These are phyloP conservation scores for Acanthaster planci DNA, from an alignment of 35 echinoderm and acorn worm species.

Conservation along the genomic window DNA sequence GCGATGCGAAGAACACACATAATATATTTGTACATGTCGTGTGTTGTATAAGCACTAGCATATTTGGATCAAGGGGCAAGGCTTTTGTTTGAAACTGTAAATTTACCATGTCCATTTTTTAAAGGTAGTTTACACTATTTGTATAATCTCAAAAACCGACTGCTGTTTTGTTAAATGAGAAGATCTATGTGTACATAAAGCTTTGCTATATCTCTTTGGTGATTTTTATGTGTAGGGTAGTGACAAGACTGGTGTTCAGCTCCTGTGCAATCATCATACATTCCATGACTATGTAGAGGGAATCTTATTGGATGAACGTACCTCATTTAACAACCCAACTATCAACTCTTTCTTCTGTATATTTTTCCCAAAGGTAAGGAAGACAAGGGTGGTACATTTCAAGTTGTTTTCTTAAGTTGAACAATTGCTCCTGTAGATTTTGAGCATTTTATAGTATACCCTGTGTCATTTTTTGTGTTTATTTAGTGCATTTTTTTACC, in stretches of 20 bases:
- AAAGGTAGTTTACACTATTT: too few relatives aligned
- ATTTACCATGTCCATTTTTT: too few relatives aligned
- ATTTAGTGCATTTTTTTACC: too few relatives aligned
- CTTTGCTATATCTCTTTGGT: neutral
- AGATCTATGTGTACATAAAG: too few relatives aligned
- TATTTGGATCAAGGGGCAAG: too few relatives aligned
- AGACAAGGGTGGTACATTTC: too few relatives aligned
- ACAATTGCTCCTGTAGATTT: neutral
- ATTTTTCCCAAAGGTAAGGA: conserved; percentile 82
- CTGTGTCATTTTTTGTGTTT: neutral
- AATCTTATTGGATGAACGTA: conserved; percentile 71
- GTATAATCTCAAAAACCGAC: too few relatives aligned
- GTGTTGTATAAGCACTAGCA: too few relatives aligned
- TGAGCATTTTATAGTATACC: neutral
- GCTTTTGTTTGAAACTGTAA: too few relatives aligned
- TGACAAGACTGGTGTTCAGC: conserved; percentile 56
- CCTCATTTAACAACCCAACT: conserved; percentile 62
- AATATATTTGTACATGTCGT: too few relatives aligned
- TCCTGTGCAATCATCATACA: conserved; percentile 69
- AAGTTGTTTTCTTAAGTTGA: neutral
- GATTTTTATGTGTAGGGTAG: conserved; percentile 48
- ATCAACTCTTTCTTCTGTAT: conserved; percentile 90
- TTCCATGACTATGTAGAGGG: conserved; percentile 90
- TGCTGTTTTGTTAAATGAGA: too few relatives aligned
- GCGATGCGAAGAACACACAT: too few relatives aligned